Conservation (phyloP, 2,797 vertebrate genomes). For the Urophycis tenuis region DNA sequence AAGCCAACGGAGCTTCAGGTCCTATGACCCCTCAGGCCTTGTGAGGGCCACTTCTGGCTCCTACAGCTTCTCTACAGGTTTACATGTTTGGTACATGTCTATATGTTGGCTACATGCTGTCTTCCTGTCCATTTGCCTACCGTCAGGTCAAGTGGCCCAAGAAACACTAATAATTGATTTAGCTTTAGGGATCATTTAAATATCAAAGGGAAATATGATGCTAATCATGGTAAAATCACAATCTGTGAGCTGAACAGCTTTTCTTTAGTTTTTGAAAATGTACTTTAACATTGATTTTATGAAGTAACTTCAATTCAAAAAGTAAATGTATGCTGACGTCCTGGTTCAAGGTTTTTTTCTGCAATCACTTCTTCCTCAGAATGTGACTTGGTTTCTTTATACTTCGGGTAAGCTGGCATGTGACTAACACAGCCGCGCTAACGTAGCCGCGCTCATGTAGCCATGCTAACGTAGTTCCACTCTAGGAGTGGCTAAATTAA, state of each 20-base stretch:
- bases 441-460: neutral
- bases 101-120: neutral
- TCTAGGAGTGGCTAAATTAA: neutral
- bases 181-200: neutral
- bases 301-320: neutral
- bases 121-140: neutral
- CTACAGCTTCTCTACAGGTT: neutral
- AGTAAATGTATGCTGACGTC: neutral
- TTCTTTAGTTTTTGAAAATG: neutral
- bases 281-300: neutral
- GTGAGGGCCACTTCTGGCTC: neutral
- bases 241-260: too few relatives aligned
- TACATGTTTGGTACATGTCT: neutral
- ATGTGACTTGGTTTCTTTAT: neutral
- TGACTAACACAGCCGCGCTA: too few relatives aligned
- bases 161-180: neutral
- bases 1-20: too few relatives aligned
- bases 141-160: neutral
- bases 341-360: neutral
- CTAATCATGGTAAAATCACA: neutral
- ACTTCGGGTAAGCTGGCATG: neutral
- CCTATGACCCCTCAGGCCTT: too few relatives aligned
- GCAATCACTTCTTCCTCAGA: too few relatives aligned
- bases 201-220: neutral
- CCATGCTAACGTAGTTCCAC: neutral